Evolutionary conservation across 2,888 invertebrate genomes (phyloP), one percentile per base, ranked within the genome.

Genomic region (Drosophila maculinotata): DNA sequence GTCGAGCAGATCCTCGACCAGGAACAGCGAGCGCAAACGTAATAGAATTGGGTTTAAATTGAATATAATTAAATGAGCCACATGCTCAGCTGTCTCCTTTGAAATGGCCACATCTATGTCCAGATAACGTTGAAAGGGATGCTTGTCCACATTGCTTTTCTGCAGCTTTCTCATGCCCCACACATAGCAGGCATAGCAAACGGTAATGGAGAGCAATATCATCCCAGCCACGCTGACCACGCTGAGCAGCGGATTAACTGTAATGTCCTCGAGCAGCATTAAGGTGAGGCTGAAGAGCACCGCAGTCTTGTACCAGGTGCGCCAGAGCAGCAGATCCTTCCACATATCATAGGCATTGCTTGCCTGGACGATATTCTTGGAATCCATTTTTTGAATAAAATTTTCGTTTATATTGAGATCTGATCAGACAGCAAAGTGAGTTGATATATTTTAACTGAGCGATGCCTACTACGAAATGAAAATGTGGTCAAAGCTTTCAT

Each of bases 211-310:
- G 0, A 80, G 20, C 5, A 30, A 6, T n/a, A 63, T 28, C 5
- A 73, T 17, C 0, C 59, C 66, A 1, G 51, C 44, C 1, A 83
- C 62, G 33, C 80, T 73, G 0, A 69, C 4, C 15, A 80, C 84
- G 25, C 74, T 80, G 31, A 78, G 42, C 0, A 60, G 23, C 1
- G 84, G 69, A 31, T 69, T 64, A 12, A 15, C 6, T 3, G 69
- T 25, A 14, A 77, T 41, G 36, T 78, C 81, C 45, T 63, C 38
- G 1, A 77, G 45, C 4, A 80, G 5, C 9, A 36, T 60, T 31
- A 83, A n/a, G 1, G 49, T 23, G 4, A 83, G 0, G 1, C 14
- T 8, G 6, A 78, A 77, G 3, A 57, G 3, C 0, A 69, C 1
- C 0, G 41, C 23, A 3, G 84, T 63, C 39, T 57, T 65, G 39